A percentile compares a stretch with the other conserved stretches of the same genome.
Evolutionary conservation across 2,888 invertebrate genomes (phyloP).

Genomic region (Bhutanitis thaidina): DNA sequence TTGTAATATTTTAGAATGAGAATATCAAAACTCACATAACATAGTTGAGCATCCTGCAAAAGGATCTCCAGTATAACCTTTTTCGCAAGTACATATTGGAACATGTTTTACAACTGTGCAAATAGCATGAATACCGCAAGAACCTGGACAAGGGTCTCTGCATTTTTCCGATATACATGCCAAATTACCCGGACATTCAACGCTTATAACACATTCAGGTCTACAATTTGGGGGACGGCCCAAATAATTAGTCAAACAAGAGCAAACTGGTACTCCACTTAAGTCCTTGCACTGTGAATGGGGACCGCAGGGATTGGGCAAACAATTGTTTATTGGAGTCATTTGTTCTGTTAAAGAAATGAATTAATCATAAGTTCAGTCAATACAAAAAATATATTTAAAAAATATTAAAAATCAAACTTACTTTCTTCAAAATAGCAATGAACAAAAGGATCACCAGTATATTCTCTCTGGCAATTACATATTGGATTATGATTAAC

Average conservation of each 20-base stretch:
- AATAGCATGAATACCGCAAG: constrained; percentile 85
- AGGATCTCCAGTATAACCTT: constrained; percentile 87
- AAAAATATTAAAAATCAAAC: constrained; percentile 39
- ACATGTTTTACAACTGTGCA: constrained; percentile 86
- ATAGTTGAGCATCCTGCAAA: constrained; percentile 85
- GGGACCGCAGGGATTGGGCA: constrained; percentile 88
- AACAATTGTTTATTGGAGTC: constrained; percentile 80
- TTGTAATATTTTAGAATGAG: no score
- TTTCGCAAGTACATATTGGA: constrained; percentile 86
- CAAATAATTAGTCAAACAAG: constrained; percentile 85
- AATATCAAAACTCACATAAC: constrained; percentile 71
- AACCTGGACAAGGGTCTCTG: constrained; percentile 86
- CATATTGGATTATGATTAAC: constrained; percentile 90
- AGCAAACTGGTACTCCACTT: constrained; percentile 85
- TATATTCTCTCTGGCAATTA: constrained; percentile 83
- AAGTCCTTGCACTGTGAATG: constrained; percentile 86
- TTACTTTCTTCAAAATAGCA: constrained; percentile 83
- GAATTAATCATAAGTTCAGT: neutral
- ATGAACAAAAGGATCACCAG: constrained; percentile 88
- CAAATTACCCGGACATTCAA: constrained; percentile 86
- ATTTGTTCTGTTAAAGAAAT: constrained; percentile 56
- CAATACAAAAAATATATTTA: neutral
- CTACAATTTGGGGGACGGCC: constrained; percentile 90
- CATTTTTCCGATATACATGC: constrained; percentile 87
- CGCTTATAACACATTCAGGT: constrained; percentile 86